These are phyloP conservation scores for Tenrec ecaudatus DNA, from an alignment of 2,113 vertebrate genomes.

Conservation along the genomic window DNA sequence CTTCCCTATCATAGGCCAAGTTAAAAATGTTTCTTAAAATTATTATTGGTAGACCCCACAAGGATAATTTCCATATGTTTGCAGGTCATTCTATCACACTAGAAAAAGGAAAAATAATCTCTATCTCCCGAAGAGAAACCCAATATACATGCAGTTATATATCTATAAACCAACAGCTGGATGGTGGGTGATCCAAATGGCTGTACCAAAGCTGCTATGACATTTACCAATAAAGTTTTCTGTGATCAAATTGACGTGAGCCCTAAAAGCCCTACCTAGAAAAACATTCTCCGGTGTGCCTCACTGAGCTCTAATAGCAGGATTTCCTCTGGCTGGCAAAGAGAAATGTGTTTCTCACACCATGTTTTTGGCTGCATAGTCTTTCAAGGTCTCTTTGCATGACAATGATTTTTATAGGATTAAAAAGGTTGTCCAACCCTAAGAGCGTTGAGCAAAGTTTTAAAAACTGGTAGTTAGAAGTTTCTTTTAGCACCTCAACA, in stretches of 20 bases:
- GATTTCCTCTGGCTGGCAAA: background rate
- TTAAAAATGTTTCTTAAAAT: no score
- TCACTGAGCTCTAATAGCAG: background rate
- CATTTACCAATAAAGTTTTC: slow-evolving; percentile 51
- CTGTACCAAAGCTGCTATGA: background rate
- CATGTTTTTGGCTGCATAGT: background rate
- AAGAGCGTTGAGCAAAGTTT: background rate
- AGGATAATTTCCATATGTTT: no score
- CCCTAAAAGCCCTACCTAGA: slow-evolving; percentile 34
- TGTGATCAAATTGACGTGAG: slow-evolving; percentile 41
- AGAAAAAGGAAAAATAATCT: no score
- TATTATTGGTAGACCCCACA: no score
- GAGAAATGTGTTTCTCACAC: slow-evolving; percentile 9
- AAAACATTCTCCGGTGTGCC: slow-evolving; percentile 1
- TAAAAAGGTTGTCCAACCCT: slow-evolving; percentile 30
- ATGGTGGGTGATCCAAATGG: no score
- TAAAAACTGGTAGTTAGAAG: slow-evolving; percentile 25
- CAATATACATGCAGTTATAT: no score
- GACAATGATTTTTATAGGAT: slow-evolving; percentile 6
- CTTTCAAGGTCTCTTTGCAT: slow-evolving; percentile 11
- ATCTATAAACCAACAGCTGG: no score
- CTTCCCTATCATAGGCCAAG: no score
- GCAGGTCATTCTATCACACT: no score
- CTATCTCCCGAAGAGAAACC: no score
- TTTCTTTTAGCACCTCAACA: background rate